A percentile compares a stretch with the other conserved stretches of the same genome.
phyloP scores from a whole-genome alignment of 2,888 invertebrate species.

The Drosophila nr. medialis region DNA sequence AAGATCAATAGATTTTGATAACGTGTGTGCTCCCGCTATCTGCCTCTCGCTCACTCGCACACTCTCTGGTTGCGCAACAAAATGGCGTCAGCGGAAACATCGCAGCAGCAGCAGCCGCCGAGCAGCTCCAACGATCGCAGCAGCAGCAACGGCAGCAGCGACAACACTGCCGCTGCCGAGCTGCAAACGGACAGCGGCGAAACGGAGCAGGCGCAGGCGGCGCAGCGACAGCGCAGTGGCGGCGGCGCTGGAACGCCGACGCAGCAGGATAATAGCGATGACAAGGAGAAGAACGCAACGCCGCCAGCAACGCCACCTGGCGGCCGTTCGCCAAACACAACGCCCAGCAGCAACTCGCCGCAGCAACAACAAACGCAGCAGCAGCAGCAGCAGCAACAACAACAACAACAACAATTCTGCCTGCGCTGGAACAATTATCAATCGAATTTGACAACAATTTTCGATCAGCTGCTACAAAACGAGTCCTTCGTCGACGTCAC shows the following conservation, averaged over 20 bases:
- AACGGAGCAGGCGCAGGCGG: slow-evolving; percentile 65
- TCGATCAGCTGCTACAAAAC: slow-evolving; percentile 94
- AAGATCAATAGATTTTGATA: slow-evolving; percentile 33
- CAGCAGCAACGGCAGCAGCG: slow-evolving; percentile 18
- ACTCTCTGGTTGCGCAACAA: slow-evolving; percentile 22
- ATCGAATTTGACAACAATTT: slow-evolving; percentile 91
- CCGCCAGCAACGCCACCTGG: slow-evolving; percentile 30
- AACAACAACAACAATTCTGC: slow-evolving; percentile 91
- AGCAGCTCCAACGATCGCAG: slow-evolving; percentile 24
- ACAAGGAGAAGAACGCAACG: slow-evolving; percentile 39
- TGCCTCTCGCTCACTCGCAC: slow-evolving; percentile 5
- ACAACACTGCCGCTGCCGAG: slow-evolving; percentile 5
- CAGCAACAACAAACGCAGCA: slow-evolving; percentile 20
- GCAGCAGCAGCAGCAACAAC: slow-evolving; percentile 21
- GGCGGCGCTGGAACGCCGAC: slow-evolving; percentile 28
- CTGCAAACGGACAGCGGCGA: slow-evolving; percentile 53
- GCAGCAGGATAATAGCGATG: slow-evolving; percentile 38
- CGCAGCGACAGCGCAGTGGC: slow-evolving; percentile 69
- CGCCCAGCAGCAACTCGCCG: slow-evolving; percentile 21
- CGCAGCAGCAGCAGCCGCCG: slow-evolving; percentile 24
- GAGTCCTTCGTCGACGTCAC: slow-evolving; percentile 97
- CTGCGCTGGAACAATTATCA: slow-evolving; percentile 97
- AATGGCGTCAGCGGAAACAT: slow-evolving; percentile 65
- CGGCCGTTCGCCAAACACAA: slow-evolving; percentile 26
- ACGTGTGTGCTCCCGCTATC: slow-evolving; percentile 13